Evolutionary conservation across 2,888 invertebrate genomes (phyloP), one percentile per base, ranked within the genome.

Genomic region (Chrysomela aeneicollis): DNA sequence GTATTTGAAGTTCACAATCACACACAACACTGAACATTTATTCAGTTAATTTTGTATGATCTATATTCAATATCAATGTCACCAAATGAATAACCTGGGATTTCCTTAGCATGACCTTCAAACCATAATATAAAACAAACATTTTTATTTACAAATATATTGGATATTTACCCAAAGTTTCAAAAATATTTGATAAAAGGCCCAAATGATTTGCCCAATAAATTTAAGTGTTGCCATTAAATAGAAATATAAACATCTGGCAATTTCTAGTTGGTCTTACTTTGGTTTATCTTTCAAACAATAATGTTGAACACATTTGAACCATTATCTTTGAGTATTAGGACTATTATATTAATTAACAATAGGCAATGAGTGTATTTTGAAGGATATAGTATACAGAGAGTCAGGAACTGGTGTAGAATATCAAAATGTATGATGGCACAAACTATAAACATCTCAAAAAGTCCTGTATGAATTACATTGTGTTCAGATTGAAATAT

Each of bases 171-270:
- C 1, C 17, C 22, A 22, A 17, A 52, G 52, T 52, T 15, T 52
- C 8, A 9, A 32, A 52, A 52, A 26, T 52, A 52, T 52, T 37
- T 62, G 64, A 26, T n/a, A 49, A 65, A 66, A 49, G 54, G 54
- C 18, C 47, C 1, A 26, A 10, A 52, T 52, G 30, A 30, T 52
- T 30, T 52, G 18, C 30, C 32, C 32, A 52, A 52, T 52, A 17
- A 32, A 52, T 52, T 52, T 2, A 50, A 50, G 18, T 52, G 52
- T 32, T 26, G 26, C 26, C 17, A 26, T 47, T 49, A 58, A 59
- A 55, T 35, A 42, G n/a, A 30, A 52, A 1, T 35, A 50, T 21
- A 60, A 55, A 57, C 47, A 59, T 52, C 52, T 52, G 52, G 52
- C 30, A 51, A 15, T 22, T 52, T 15, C 52, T 52, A 17, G 12